phyloP scores from a whole-genome alignment of 2,888 invertebrate species.

The Brachypterus glaber region DNA sequence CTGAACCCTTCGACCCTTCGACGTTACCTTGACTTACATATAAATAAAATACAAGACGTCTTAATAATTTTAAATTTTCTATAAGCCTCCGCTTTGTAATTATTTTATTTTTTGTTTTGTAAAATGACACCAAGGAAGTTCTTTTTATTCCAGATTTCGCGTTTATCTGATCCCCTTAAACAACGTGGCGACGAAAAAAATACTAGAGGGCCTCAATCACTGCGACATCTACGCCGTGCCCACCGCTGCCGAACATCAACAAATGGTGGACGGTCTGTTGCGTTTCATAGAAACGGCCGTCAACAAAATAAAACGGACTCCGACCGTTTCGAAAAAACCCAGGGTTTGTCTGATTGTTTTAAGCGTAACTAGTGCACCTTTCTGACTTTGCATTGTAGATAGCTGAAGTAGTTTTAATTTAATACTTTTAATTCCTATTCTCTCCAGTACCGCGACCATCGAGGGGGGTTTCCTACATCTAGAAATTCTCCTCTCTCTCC shows the following conservation, averaged over 20 bases:
- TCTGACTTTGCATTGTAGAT: slow-evolving; percentile 9
- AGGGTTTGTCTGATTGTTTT: slow-evolving; percentile 52
- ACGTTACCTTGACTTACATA: too few species aligned
- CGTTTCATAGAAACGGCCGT: slow-evolving; percentile 78
- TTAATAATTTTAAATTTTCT: too few species aligned
- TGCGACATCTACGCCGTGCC: slow-evolving; percentile 79
- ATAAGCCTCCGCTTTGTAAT: too few species aligned
- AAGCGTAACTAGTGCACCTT: slow-evolving; percentile 6
- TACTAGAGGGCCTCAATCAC: slow-evolving; percentile 61
- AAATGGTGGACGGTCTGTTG: slow-evolving; percentile 62
- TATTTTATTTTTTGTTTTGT: slow-evolving; percentile 7
- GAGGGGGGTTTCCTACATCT: background rate
- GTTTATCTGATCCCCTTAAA: slow-evolving; percentile 78
- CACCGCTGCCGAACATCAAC: slow-evolving; percentile 50
- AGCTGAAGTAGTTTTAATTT: too few species aligned
- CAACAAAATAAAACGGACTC: slow-evolving; percentile 74
- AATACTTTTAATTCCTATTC: background rate
- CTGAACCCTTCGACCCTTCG: too few species aligned
- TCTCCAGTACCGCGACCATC: background rate
- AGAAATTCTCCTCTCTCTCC: background rate
- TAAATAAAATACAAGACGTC: too few species aligned
- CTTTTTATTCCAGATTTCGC: slow-evolving; percentile 58
- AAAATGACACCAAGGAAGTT: too few species aligned
- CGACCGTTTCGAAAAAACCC: slow-evolving; percentile 56
- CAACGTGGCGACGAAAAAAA: slow-evolving; percentile 68